These are phyloP conservation scores for Manis crassicaudata DNA, from an alignment of 2,797 vertebrate genomes.

Conservation along the genomic window DNA sequence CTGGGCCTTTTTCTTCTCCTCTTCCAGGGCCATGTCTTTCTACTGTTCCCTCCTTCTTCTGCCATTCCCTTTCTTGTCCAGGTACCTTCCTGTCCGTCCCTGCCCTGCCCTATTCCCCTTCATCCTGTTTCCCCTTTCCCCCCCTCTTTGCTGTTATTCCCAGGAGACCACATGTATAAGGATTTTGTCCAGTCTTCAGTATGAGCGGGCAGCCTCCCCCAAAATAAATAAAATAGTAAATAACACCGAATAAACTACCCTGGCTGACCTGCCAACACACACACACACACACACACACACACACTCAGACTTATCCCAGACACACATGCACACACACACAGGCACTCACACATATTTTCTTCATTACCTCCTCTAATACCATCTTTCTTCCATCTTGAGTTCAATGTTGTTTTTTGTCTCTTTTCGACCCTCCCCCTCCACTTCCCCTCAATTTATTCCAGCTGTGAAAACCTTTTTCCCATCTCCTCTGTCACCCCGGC, in stretches of 20 bases:
- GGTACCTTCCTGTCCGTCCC: not conserved
- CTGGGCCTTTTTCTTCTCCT: not conserved
- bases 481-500: conserved; percentile 87
- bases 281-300: not conserved
- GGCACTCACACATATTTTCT: conserved; percentile 86
- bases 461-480: conserved; percentile 91
- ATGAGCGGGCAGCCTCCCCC: conserved; percentile 80
- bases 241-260: conserved; percentile 79
- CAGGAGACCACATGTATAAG: conserved; percentile 34
- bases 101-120: not conserved
- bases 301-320: not conserved
- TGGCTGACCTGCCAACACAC: not conserved
- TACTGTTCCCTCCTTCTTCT: not conserved
- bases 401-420: conserved; percentile 90
- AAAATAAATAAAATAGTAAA: conserved; percentile 79
- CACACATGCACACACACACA: not conserved
- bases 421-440: conserved; percentile 82
- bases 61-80: not conserved
- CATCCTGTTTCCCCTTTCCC: not conserved
- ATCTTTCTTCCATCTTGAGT: conserved; percentile 87
- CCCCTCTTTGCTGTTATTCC: not conserved
- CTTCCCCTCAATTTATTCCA: conserved; percentile 90
- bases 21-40: not conserved
- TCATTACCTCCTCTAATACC: conserved; percentile 86
- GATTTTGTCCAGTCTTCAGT: conserved; percentile 74